Evolutionary conservation across 2,797 vertebrate species (phyloP).

Genomic region (Dermochelys coriacea): DNA sequence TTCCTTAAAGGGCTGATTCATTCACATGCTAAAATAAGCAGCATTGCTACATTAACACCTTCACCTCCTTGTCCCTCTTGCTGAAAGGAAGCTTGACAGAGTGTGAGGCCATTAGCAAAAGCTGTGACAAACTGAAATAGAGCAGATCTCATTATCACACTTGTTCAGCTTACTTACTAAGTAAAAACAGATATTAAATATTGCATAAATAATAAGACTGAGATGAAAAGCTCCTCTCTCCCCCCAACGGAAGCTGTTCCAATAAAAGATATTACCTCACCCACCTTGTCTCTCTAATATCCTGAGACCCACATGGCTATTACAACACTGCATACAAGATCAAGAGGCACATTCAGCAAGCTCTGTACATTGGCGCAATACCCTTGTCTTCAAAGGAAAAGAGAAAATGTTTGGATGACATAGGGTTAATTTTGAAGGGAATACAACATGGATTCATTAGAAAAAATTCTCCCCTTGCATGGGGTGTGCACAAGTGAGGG

Average conservation of each 20-base stretch:
- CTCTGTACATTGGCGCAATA: background rate
- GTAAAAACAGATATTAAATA: constrained; percentile 18
- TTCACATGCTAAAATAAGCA: constrained; percentile 54
- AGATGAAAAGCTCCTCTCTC: background rate
- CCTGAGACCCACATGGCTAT: background rate
- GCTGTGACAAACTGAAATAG: constrained; percentile 21
- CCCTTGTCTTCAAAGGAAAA: background rate
- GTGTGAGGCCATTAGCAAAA: constrained; percentile 46
- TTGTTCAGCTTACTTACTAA: background rate
- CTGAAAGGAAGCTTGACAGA: constrained; percentile 9
- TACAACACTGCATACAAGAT: background rate
- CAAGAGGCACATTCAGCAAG: background rate
- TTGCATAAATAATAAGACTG: background rate
- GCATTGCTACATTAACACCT: constrained; percentile 30
- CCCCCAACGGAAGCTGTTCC: background rate
- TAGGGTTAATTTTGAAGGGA: constrained; percentile 2
- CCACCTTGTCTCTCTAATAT: background rate
- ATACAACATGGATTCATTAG: background rate
- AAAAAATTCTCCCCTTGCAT: background rate
- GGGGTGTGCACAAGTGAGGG: too few relatives aligned
- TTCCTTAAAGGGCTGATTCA: constrained; percentile 46
- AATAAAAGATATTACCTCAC: background rate
- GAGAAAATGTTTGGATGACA: constrained; percentile 10
- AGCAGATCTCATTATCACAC: background rate
- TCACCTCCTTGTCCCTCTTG: constrained; percentile 32